Evolutionary conservation across 2,888 invertebrate species (phyloP), one percentile per base, ranked within the genome.

Genomic region (Augochlorella aurata): DNA sequence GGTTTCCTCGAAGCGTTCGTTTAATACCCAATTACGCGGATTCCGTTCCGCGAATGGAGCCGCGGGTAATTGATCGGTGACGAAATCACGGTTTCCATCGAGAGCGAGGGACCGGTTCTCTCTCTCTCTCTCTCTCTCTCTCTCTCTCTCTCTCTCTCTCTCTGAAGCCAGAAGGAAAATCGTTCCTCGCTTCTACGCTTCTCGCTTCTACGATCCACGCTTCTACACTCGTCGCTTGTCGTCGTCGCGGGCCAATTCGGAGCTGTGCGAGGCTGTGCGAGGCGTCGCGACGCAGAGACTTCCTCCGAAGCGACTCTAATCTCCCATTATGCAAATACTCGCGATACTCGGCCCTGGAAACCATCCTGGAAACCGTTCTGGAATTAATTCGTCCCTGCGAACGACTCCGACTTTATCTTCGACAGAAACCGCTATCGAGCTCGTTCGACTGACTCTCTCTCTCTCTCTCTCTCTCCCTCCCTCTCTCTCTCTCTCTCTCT

Each of bases 311-410:
- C 52, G 68, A 45, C 74, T 79, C 81, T 79, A 81, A 81, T 79
- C 79, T 79, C 65, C 81, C 70, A 81, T 81, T 81, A 81, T 81
- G 81, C 79, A 81, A 81, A 81, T 81, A 79, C 38, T 47, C 70
- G 54, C 68, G 69, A 79, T 49, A 61, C 61, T 54, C 54, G 69
- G 61, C 29, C 29, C 65, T 65, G 65, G 71, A 54, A 21, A 54
- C 54, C 54, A 21, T 54, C 29, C 65, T 65, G 65, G 71, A 54
- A 21, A 54, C 54, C 54, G 54, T 54, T n/a, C 54, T 54, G 80
- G 81, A 74, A 81, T 81, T 81, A 81, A 81, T 79, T 81, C 63
- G 79, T 70, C 81, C 81, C 73, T 58, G 73, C 81, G 80, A 81
- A 79, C 68, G 69, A 69, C 81, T 73, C 70, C 54, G 74, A 79